Conservation (phyloP, 2,797 vertebrate species). For the Mareca strepera region DNA sequence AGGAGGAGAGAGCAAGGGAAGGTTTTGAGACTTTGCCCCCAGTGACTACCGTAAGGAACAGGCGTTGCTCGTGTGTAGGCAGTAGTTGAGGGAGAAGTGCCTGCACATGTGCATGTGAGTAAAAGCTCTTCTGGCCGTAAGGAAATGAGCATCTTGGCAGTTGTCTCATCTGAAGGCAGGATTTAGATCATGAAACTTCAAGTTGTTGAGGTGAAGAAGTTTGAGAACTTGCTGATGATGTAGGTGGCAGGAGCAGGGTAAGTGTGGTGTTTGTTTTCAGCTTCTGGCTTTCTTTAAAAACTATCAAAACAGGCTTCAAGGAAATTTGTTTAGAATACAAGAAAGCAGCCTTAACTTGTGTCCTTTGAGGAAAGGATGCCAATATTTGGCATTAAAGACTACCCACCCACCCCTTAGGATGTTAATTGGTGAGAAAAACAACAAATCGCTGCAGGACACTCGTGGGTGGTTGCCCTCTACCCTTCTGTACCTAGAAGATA, state of each 20-base stretch:
- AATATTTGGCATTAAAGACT: background rate
- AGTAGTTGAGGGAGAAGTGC: background rate
- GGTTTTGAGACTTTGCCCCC: background rate
- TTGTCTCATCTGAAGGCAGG: background rate
- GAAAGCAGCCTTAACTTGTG: background rate
- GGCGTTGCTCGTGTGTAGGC: background rate
- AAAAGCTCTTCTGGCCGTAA: background rate
- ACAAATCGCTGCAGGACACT: too few species aligned
- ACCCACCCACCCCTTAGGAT: rapidly evolving
- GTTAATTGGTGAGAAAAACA: background rate
- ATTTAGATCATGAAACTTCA: background rate
- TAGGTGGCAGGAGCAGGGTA: background rate
- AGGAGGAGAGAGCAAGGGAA: background rate
- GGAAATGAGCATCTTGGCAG: background rate
- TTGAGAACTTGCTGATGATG: background rate
- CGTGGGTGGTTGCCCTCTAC: background rate
- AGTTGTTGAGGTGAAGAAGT: background rate
- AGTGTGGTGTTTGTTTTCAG: background rate
- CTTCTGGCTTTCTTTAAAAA: background rate
- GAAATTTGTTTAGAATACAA: background rate
- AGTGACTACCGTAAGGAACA: background rate
- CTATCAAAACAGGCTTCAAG: background rate
- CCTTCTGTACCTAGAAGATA: background rate
- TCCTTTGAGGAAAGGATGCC: background rate
- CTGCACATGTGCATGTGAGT: background rate